phyloP scores from a whole-genome alignment of 2,113 vertebrate genomes.

The Aldabrachelys gigantea region DNA sequence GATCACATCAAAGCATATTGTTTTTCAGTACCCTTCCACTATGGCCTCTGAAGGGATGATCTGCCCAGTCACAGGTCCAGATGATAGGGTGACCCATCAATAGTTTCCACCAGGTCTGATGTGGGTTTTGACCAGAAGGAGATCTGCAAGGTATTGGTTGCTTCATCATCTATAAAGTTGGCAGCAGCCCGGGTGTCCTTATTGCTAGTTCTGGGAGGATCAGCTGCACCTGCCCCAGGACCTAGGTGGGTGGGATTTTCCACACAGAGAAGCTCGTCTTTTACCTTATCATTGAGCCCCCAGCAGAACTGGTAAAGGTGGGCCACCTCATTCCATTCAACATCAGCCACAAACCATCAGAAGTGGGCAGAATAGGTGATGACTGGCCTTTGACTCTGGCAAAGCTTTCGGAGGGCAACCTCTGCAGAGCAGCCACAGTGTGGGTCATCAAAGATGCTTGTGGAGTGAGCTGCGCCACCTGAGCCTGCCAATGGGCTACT shows the following conservation, averaged over 20 bases:
- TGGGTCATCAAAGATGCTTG: no score
- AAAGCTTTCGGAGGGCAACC: no score
- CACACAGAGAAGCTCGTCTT: not conserved
- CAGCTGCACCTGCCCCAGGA: not conserved
- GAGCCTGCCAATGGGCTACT: no score
- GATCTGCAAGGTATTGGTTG: not conserved
- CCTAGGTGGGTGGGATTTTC: not conserved
- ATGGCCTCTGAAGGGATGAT: not conserved
- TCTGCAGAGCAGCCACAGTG: no score
- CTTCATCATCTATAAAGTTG: not conserved
- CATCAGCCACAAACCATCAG: not conserved
- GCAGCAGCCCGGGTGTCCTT: not conserved
- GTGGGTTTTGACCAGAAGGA: not conserved
- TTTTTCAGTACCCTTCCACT: not conserved
- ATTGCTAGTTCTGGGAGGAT: not conserved
- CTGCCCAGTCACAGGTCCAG: not conserved
- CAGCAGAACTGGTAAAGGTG: not conserved
- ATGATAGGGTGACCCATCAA: no score
- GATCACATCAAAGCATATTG: not conserved
- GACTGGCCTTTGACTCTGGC: no score
- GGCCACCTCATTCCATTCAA: not conserved
- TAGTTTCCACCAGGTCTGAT: no score
- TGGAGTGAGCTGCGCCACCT: no score
- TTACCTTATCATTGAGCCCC: not conserved
- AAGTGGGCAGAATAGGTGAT: not conserved